phyloP scores from a whole-genome alignment of 2,113 vertebrate genomes.

The Cyprinodon tularosa region DNA sequence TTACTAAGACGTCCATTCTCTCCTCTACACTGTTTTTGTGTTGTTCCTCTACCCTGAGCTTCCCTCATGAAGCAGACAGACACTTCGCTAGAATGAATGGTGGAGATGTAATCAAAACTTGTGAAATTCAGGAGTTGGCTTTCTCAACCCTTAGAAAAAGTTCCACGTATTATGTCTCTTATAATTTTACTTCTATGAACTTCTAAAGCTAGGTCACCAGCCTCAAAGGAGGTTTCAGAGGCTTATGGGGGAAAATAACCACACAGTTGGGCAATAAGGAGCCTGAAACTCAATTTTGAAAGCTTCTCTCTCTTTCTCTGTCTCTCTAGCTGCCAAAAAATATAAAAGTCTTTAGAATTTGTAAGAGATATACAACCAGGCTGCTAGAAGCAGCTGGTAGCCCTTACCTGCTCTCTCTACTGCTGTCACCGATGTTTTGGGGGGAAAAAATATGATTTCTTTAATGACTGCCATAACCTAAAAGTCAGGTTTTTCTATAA shows the following conservation, averaged over 20 bases:
- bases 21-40: neutral
- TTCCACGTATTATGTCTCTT: neutral
- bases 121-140: neutral
- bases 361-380: neutral
- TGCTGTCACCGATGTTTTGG: neutral
- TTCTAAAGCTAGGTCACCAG: neutral
- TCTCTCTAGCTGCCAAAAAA: neutral
- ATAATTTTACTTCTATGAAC: neutral
- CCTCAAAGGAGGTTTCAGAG: neutral
- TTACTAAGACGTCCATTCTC: neutral
- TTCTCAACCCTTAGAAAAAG: neutral
- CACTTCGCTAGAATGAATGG: neutral
- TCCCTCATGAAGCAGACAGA: too few relatives aligned
- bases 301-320: neutral
- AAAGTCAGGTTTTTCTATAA: neutral
- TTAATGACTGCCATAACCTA: neutral
- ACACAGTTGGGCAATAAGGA: neutral
- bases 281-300: slow-evolving; percentile 1
- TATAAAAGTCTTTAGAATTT: neutral
- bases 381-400: neutral
- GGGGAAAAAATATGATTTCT: neutral
- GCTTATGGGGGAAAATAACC: neutral
- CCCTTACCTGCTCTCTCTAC: neutral
- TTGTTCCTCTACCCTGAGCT: neutral
- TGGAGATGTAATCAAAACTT: neutral